Percentiles rank a stretch among this genome's conserved stretches.
Evolutionary conservation across 2,113 vertebrate species (phyloP).

Genomic region (Seriola rivoliana): DNA sequence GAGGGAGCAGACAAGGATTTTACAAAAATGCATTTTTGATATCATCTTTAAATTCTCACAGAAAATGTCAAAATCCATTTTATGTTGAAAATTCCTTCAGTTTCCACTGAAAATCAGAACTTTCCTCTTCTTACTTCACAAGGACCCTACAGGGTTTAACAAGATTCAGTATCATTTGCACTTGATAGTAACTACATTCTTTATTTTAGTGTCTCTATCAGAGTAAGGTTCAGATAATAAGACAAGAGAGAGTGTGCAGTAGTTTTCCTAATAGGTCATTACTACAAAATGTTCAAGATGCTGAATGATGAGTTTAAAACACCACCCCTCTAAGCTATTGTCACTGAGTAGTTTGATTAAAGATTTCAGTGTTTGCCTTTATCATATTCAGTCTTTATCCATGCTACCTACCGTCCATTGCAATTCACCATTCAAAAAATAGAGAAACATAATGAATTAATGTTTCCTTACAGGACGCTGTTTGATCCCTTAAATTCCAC

Average conservation of each 20-base stretch:
- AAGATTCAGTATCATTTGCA: not conserved
- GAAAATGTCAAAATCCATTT: too few relatives aligned
- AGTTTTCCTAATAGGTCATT: constrained; percentile 2
- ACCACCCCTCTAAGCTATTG: not conserved
- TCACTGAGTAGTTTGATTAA: not conserved
- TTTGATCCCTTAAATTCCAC: not conserved
- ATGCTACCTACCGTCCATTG: too few relatives aligned
- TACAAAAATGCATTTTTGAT: too few relatives aligned
- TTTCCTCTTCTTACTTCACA: not conserved
- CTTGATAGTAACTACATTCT: not conserved
- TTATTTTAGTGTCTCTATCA: not conserved
- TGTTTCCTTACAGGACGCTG: not conserved
- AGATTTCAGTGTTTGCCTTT: not conserved
- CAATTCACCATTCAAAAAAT: not conserved
- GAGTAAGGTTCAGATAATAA: not conserved
- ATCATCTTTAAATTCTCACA: too few relatives aligned
- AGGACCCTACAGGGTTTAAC: not conserved
- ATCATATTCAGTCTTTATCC: not conserved
- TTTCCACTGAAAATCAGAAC: too few relatives aligned
- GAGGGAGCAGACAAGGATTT: too few relatives aligned
- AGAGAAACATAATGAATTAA: not conserved
- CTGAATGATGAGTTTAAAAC: not conserved
- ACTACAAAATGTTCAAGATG: not conserved
- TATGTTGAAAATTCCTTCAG: too few relatives aligned
- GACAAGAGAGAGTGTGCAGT: not conserved